Percentiles rank a stretch among this genome's conserved stretches.
Evolutionary conservation across 2,888 invertebrate species (phyloP).

Genomic region (Diaprepes abbreviatus): DNA sequence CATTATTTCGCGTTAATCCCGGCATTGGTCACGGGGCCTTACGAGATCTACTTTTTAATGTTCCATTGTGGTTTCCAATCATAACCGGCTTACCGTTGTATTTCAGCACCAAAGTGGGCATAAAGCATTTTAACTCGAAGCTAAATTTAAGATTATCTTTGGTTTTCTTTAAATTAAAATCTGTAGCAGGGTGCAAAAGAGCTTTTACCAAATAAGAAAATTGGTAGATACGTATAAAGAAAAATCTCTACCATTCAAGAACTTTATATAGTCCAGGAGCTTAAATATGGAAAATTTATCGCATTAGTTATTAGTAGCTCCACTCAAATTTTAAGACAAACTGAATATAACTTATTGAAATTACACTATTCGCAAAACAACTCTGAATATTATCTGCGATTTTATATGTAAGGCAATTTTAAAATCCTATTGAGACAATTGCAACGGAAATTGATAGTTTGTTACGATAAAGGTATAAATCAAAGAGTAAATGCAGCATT

Average conservation of each 20-base stretch:
- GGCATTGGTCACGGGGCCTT: slow-evolving; percentile 66
- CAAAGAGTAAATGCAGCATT: slow-evolving; percentile 51
- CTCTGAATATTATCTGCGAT: slow-evolving; percentile 41
- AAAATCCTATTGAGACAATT: slow-evolving; percentile 16
- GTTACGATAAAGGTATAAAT: slow-evolving; percentile 60
- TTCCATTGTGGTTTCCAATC: slow-evolving; percentile 66
- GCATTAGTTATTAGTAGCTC: too few relatives aligned
- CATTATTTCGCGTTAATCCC: slow-evolving; percentile 65
- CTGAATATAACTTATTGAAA: slow-evolving; percentile 36
- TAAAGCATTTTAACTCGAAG: slow-evolving; percentile 37
- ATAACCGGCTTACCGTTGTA: slow-evolving; percentile 57
- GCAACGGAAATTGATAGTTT: slow-evolving; percentile 58
- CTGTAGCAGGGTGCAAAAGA: too few relatives aligned
- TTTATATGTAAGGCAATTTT: slow-evolving; percentile 42
- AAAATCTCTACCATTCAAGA: too few relatives aligned
- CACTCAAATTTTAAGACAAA: too few relatives aligned
- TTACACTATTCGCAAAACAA: slow-evolving; percentile 16
- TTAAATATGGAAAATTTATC: too few relatives aligned
- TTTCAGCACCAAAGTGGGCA: slow-evolving; percentile 37
- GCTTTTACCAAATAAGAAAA: too few relatives aligned
- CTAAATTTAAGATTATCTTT: slow-evolving; percentile 40
- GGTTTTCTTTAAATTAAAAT: slow-evolving; percentile 41
- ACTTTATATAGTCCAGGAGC: too few relatives aligned
- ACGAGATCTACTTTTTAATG: slow-evolving; percentile 68
- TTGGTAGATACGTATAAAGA: too few relatives aligned